Evolutionary conservation across 1,140 invertebrate genomes (phyloP), one percentile per base, ranked within the genome.

Genomic region (Drosophila ironensis): DNA sequence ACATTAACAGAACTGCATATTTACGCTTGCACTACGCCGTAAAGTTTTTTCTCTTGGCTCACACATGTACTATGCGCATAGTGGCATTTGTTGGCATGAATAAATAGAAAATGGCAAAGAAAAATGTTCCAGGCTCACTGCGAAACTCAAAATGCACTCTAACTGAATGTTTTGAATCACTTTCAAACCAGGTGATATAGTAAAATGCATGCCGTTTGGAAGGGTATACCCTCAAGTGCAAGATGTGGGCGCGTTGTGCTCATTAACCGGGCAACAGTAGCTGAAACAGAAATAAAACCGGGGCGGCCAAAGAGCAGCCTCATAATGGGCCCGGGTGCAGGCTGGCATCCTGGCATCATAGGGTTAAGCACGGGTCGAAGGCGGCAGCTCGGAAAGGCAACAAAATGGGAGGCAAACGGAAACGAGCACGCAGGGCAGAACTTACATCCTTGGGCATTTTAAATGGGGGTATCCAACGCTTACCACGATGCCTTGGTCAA

Each of bases 391-490:
- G 64, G 41, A 54, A 48, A 27, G 12, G 44, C 19, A 33, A 33
- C 30, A 33, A 33, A 33, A 35, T 35, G 9, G 12, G 33, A 14
- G 22, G n/a, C 24, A 20, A 35, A 27, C 14, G 44, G 20, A 30
- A 27, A 6, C 25, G n/a, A 28, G 11, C 19, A n/a, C 28, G 22
- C 24, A 9, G 42, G 12, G 22, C 42, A 33, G 37, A 12, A 33
- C 52, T 50, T 7, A 25, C 53, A 72, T 64, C 68, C 69, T 72
- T 72, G 51, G 61, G 70, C 69, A 72, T 72, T 72, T 72, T 57
- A 47, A 57, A 72, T 72, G 40, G n/a, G 35, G n/a, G 35, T 40
- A 16, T 12, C 47, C 44, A 47, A 48, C 52, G 12, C 9, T 25
- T 17, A 14, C 19, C 14, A 17, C 12, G 27, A 6, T 45, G 19